Percentiles rank a stretch among this genome's conserved stretches.
These are phyloP conservation scores for Camptogramma bilineatum DNA, from an alignment of 2,888 invertebrate genomes.

Conservation along the genomic window DNA sequence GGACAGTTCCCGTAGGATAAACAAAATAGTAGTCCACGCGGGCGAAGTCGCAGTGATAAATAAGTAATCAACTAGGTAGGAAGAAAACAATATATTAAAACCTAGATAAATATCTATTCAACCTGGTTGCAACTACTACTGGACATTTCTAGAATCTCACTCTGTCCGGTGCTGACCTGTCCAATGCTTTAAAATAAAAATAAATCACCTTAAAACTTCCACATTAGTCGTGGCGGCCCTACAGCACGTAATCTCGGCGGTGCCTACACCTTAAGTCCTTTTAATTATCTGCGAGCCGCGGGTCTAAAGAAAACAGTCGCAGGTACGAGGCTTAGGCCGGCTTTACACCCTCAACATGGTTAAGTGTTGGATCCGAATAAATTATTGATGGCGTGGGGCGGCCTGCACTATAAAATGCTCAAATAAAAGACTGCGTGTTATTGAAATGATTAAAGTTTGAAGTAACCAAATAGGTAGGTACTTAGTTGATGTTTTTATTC, in stretches of 20 bases:
- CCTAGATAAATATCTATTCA: too few species aligned
- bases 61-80: too few species aligned
- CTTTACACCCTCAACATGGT: constrained; percentile 49
- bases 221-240: constrained; percentile 45
- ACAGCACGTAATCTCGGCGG: constrained; percentile 58
- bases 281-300: constrained; percentile 68
- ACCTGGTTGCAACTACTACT: too few species aligned
- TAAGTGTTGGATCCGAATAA: constrained; percentile 63
- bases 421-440: constrained; percentile 7
- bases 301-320: constrained; percentile 66
- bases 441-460: not conserved
- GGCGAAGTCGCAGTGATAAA: too few species aligned
- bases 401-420: constrained; percentile 21
- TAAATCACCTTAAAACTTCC: not conserved
- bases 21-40: too few species aligned
- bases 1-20: too few species aligned
- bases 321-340: constrained; percentile 44
- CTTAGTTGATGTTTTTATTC: too few species aligned
- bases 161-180: too few species aligned
- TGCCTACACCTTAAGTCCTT: constrained; percentile 65
- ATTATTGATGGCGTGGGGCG: constrained; percentile 58
- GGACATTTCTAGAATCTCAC: too few species aligned
- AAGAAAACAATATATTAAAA: too few species aligned
- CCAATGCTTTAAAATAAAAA: not conserved
- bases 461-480: not conserved